Percentiles rank a stretch among this genome's conserved stretches.
phyloP scores from a whole-genome alignment of 2,888 invertebrate species.

The Xylota segnis region DNA sequence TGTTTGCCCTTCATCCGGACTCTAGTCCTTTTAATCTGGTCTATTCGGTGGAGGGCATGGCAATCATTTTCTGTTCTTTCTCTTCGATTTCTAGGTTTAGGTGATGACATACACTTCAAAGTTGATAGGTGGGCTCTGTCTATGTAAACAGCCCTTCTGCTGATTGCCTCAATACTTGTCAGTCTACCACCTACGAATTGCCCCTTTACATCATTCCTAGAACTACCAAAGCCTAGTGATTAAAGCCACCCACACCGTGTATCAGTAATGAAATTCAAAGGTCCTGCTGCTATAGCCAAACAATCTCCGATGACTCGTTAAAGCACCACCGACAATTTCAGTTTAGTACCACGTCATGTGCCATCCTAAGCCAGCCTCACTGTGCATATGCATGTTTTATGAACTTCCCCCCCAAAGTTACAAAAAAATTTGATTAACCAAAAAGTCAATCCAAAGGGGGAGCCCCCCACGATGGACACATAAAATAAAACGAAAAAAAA shows the following conservation, averaged over 20 bases:
- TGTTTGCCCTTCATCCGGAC: too few relatives aligned
- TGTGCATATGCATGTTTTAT: not conserved
- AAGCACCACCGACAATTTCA: not conserved
- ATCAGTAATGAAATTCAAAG: not conserved
- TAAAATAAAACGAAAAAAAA: conserved; percentile 39
- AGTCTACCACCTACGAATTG: too few relatives aligned
- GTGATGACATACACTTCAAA: too few relatives aligned
- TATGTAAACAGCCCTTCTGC: too few relatives aligned
- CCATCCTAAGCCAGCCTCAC: not conserved
- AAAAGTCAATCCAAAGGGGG: not conserved
- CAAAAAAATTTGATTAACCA: conserved; percentile 22
- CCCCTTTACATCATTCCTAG: not conserved
- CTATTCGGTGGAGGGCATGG: too few relatives aligned
- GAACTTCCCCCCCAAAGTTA: not conserved
- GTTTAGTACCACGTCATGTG: not conserved
- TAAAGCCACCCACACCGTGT: not conserved
- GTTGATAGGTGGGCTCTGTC: too few relatives aligned
- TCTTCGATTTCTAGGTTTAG: too few relatives aligned
- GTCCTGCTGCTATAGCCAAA: not conserved
- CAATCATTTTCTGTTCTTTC: too few relatives aligned
- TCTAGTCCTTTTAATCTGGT: too few relatives aligned
- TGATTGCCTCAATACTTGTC: too few relatives aligned
- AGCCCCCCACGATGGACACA: too few relatives aligned
- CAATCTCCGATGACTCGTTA: not conserved
- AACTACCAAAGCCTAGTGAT: not conserved